Conservation (phyloP, 1,140 invertebrate species). For the Bombus consobrinus region DNA sequence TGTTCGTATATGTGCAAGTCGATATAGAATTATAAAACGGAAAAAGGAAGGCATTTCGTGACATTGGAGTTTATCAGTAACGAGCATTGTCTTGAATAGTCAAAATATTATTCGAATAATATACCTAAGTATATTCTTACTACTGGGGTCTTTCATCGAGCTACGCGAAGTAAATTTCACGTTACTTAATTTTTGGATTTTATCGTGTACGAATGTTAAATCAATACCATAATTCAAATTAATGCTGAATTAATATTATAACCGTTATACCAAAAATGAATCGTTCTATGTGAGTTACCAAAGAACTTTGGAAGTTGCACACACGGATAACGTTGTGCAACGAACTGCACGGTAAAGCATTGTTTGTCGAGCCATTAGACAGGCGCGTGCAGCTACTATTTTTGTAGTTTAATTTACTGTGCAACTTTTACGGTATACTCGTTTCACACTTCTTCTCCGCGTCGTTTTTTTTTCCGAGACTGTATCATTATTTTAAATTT, state of each 20-base stretch:
- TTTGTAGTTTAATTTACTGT: slow-evolving; percentile 65
- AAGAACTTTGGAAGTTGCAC: not conserved
- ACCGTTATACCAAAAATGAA: too few relatives aligned
- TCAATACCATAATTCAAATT: not conserved
- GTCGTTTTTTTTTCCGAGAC: not conserved
- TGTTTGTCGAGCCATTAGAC: slow-evolving; percentile 67
- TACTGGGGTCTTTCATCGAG: too few relatives aligned
- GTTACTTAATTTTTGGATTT: not conserved
- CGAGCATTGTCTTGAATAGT: slow-evolving; percentile 6
- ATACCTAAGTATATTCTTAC: too few relatives aligned
- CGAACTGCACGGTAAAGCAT: slow-evolving; percentile 58
- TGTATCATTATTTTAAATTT: slow-evolving; percentile 18
- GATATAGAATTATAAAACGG: not conserved
- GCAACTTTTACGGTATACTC: slow-evolving; percentile 56
- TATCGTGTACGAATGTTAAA: not conserved
- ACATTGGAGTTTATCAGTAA: slow-evolving; percentile 9
- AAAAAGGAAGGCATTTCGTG: not conserved
- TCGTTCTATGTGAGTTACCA: too few relatives aligned
- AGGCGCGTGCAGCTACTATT: slow-evolving; percentile 45
- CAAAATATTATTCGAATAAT: not conserved
- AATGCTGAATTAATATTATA: not conserved
- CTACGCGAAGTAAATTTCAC: too few relatives aligned
- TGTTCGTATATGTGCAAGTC: not conserved
- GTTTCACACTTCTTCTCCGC: not conserved
- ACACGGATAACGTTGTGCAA: slow-evolving; percentile 39